phyloP scores from a whole-genome alignment of 2,797 vertebrate genomes.

The Hydrophis major region DNA sequence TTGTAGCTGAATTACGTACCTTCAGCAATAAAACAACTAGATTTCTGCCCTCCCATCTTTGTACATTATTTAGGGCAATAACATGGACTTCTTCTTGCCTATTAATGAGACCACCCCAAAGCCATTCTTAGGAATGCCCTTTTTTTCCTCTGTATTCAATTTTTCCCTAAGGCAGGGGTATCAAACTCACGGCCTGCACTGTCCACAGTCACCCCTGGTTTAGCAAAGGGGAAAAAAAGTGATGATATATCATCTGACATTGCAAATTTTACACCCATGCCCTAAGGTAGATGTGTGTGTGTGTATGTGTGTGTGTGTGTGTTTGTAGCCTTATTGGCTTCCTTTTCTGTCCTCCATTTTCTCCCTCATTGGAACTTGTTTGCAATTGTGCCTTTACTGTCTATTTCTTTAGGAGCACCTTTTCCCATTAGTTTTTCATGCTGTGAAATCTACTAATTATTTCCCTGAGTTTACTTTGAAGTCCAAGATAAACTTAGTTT shows the following conservation, averaged over 20 bases:
- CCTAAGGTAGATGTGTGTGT: too few relatives aligned
- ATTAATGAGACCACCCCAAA: not conserved
- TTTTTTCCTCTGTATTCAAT: not conserved
- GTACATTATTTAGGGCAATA: slow-evolving; percentile 9
- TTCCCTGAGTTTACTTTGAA: not conserved
- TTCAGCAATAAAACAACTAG: slow-evolving; percentile 36
- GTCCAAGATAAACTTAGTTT: not conserved
- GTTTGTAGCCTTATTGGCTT: not conserved
- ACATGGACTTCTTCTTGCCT: not conserved
- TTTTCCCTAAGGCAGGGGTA: not conserved
- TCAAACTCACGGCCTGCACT: too few relatives aligned
- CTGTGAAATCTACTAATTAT: not conserved
- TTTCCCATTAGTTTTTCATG: not conserved
- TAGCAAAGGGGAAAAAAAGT: too few relatives aligned
- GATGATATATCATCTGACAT: too few relatives aligned
- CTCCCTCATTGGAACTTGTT: not conserved
- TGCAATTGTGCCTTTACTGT: not conserved
- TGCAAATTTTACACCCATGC: too few relatives aligned
- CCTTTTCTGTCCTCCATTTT: not conserved
- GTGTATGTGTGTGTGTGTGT: not conserved
- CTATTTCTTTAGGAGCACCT: not conserved
- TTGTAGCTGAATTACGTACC: slow-evolving; percentile 44
- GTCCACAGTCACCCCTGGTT: too few relatives aligned
- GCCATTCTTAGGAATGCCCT: not conserved
- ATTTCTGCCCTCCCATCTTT: not conserved